Conservation (phyloP, 2,888 invertebrate species). For the Ceraclea dissimilis region DNA sequence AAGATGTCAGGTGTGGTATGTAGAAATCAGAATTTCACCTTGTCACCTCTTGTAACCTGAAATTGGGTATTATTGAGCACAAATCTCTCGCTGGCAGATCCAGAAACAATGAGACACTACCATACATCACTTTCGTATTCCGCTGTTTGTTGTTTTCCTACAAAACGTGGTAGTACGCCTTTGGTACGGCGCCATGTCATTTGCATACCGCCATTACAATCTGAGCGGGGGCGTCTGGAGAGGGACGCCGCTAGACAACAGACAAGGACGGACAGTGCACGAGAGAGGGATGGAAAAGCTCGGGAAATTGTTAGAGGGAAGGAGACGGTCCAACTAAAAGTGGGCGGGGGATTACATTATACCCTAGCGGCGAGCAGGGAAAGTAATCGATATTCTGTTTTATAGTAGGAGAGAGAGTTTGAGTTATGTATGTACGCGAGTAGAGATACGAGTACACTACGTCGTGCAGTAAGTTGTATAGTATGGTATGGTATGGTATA, state of each 20-base stretch:
- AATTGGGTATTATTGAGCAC: conserved; percentile 9
- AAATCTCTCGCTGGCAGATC: conserved; percentile 5
- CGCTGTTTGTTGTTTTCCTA: conserved; percentile 23
- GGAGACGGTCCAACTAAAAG: conserved; percentile 34
- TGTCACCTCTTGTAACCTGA: conserved; percentile 11
- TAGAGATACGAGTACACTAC: neutral
- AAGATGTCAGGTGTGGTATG: conserved; percentile 1
- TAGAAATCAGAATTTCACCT: neutral
- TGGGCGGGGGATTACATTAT: conserved; percentile 55
- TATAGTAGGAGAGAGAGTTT: conserved; percentile 37
- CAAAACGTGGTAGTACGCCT: conserved; percentile 22
- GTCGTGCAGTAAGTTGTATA: neutral
- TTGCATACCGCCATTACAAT: conserved; percentile 39
- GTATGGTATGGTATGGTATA: neutral
- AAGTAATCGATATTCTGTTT: conserved; percentile 54
- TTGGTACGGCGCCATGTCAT: conserved; percentile 39
- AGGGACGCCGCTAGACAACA: conserved; percentile 32
- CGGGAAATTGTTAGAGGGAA: conserved; percentile 32
- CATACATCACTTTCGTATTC: conserved; percentile 23
- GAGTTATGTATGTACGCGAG: conserved; percentile 17
- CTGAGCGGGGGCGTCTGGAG: conserved; percentile 31
- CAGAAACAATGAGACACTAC: conserved; percentile 18
- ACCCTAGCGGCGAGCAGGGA: conserved; percentile 39
- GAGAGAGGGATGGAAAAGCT: conserved; percentile 33
- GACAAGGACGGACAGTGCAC: conserved; percentile 28